These are phyloP conservation scores for Crocallis elinguaria DNA, from an alignment of 2,888 invertebrate species.

Conservation along the genomic window DNA sequence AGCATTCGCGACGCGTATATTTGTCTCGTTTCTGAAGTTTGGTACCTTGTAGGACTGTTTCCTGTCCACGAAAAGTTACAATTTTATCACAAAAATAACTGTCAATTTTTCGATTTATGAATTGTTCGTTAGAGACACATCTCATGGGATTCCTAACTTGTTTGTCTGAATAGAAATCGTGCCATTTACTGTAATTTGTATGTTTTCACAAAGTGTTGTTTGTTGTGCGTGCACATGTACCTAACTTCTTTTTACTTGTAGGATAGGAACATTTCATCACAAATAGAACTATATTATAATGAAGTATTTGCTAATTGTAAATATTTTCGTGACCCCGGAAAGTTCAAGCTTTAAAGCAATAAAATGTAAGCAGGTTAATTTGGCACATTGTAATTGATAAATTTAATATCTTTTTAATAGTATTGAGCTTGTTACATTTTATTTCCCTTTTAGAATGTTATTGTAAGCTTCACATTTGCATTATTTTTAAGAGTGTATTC, in stretches of 20 bases:
- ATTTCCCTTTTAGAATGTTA: conserved; percentile 8
- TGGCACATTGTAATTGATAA: conserved; percentile 19
- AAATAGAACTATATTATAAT: not conserved
- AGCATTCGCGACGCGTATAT: conserved; percentile 57
- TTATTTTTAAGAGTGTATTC: conserved; percentile 16
- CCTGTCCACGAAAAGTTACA: conserved; percentile 74
- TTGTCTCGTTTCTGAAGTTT: conserved; percentile 54
- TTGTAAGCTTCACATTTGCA: conserved; percentile 1
- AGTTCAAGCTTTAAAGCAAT: conserved; percentile 22
- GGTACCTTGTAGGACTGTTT: conserved; percentile 83
- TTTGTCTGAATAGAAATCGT: conserved; percentile 66
- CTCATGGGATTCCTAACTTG: conserved; percentile 62
- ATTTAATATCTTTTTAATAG: not conserved
- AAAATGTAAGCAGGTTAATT: conserved; percentile 12
- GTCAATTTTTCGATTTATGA: conserved; percentile 66
- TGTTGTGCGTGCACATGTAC: conserved; percentile 22
- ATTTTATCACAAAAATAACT: conserved; percentile 62
- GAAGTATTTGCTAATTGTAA: conserved; percentile 13
- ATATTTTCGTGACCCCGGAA: conserved; percentile 21
- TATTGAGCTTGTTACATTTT: conserved; percentile 8
- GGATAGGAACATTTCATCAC: conserved; percentile 17
- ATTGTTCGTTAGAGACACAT: conserved; percentile 53
- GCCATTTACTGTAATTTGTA: conserved; percentile 65
- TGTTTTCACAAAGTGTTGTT: conserved; percentile 29
- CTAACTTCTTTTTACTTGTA: conserved; percentile 9